Evolutionary conservation across 2,888 invertebrate species (phyloP).

Genomic region (Pemphredon lugubris): DNA sequence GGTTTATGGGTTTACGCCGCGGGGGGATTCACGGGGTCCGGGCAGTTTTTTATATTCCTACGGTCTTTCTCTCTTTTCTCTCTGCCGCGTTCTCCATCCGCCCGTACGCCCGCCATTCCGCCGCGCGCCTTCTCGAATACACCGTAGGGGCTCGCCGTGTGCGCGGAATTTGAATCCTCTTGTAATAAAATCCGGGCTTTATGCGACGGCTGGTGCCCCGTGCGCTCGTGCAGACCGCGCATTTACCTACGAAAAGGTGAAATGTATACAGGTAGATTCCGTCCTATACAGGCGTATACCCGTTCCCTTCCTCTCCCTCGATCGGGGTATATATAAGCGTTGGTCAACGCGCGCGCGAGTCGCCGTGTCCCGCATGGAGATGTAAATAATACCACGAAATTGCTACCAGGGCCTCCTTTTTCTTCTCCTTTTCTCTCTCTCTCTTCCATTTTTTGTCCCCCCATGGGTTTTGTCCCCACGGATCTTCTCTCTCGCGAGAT

Average conservation of each 20-base stretch:
- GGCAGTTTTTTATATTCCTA: conserved; percentile 69
- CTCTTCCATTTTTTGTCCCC: conserved; percentile 14
- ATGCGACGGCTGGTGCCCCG: conserved; percentile 74
- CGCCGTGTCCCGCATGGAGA: conserved; percentile 60
- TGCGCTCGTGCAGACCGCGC: conserved; percentile 55
- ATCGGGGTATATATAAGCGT: conserved; percentile 58
- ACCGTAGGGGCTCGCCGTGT: conserved; percentile 69
- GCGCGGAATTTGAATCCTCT: conserved; percentile 80
- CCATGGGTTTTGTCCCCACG: conserved; percentile 1
- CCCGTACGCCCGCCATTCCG: conserved; percentile 48
- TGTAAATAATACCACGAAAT: conserved; percentile 75
- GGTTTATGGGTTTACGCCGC: conserved; percentile 74
- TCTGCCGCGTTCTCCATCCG: conserved; percentile 28
- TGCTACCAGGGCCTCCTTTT: conserved; percentile 67
- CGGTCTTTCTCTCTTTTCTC: conserved; percentile 58
- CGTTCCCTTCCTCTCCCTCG: conserved; percentile 34
- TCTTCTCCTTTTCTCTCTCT: conserved; percentile 38
- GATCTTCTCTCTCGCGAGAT: neutral
- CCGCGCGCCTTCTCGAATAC: conserved; percentile 45
- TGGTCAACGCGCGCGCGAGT: conserved; percentile 50
- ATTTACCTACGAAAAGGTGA: conserved; percentile 66
- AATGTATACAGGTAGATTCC: conserved; percentile 61
- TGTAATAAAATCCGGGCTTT: conserved; percentile 80
- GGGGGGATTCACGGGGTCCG: conserved; percentile 59
- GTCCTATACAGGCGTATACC: conserved; percentile 46